These are phyloP conservation scores for Entomyzon cyanotis DNA, from an alignment of 2,113 vertebrate species.

Conservation along the genomic window DNA sequence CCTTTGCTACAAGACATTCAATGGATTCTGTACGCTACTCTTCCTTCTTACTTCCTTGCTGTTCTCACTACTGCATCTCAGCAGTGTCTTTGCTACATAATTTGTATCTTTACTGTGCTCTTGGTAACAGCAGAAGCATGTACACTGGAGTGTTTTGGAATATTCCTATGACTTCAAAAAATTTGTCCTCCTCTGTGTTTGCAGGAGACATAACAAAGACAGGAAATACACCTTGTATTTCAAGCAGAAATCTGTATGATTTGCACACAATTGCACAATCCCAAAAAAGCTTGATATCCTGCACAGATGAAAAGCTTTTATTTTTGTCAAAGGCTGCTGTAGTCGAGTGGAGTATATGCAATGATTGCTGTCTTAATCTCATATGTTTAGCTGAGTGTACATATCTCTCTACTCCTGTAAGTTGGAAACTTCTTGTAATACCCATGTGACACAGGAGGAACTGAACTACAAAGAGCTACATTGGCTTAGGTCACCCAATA, in stretches of 20 bases:
- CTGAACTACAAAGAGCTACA: neutral
- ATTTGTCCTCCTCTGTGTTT: neutral
- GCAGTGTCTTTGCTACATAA: neutral
- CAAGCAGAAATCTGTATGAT: neutral
- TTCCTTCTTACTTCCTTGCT: neutral
- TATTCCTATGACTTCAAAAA: neutral
- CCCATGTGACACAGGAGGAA: neutral
- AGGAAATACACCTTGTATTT: neutral
- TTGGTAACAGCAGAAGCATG: neutral
- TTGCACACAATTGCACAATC: neutral
- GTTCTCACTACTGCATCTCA: neutral
- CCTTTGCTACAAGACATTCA: neutral
- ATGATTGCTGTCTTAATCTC: neutral
- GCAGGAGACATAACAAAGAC: neutral
- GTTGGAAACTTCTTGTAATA: neutral
- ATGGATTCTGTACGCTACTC: neutral
- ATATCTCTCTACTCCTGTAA: neutral
- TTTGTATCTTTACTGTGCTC: neutral
- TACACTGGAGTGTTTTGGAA: neutral
- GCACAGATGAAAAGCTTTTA: accelerated
- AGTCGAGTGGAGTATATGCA: neutral
- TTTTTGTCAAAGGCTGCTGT: neutral
- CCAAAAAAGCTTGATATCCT: neutral
- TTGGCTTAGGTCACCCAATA: neutral
- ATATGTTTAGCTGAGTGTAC: neutral